Evolutionary conservation across 2,888 invertebrate species (phyloP), one percentile per base, ranked within the genome.

Genomic region (Cetonia aurata): DNA sequence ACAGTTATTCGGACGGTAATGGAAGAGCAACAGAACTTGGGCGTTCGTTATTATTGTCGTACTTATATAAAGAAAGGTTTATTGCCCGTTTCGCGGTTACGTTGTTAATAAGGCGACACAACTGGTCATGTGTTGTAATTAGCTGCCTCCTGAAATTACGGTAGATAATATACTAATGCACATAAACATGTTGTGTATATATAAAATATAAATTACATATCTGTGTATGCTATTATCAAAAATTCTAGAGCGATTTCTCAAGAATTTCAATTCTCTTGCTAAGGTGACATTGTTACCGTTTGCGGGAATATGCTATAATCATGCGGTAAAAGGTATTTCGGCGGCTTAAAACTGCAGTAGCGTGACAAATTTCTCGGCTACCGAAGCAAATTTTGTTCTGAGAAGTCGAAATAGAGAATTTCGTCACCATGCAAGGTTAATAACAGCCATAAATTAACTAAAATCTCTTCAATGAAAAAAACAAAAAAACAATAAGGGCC

Each of bases 361-460:
- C 60, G 31, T 46, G 46, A 31, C 60, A 17, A 60, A 60, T 31
- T 19, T n/a, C 3, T 6, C 44, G 25, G 31, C 44, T 46, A 46
- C 46, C 44, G 31, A 31, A 55, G 55, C 12, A 15, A 55, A 55
- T 44, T 46, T 31, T 44, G 13, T 60, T 60, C 60, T 46, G 6
- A 46, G 60, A 60, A 60, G 25, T 60, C 46, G 13, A 25, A 31
- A n/a, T 37, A 56, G 13, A 8, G 9, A 48, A 17, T 46, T 25
- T 41, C 15, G 46, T 57, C 42, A 46, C n/a, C 52, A 13, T 6
- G 25, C 60, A 60, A 60, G 60, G 60, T 46, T 46, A 60, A 60
- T n/a, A 25, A 46, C 46, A 46, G 41, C 60, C 25, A 60, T 60
- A 60, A 60, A 60, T 44, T 60, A 13, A 15, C 8, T 25, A 12